Conservation (phyloP, 2,797 vertebrate genomes). For the Botia kubotai region DNA sequence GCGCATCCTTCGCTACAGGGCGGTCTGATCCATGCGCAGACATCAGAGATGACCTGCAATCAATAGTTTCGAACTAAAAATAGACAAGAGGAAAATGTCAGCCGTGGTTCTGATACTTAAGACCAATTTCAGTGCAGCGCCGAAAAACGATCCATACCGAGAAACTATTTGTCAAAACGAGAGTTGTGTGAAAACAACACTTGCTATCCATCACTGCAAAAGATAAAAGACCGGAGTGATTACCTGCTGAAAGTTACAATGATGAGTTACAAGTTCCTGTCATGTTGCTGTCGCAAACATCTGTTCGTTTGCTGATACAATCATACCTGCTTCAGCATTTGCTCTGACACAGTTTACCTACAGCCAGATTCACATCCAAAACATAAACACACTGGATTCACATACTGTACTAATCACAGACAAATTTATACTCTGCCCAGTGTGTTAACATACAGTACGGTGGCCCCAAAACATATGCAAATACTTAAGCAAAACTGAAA, state of each 20-base stretch:
- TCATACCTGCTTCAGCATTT: constrained; percentile 12
- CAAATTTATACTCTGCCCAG: neutral
- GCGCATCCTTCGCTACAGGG: constrained; percentile 35
- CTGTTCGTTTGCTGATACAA: neutral
- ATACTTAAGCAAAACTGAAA: neutral
- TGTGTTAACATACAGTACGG: neutral
- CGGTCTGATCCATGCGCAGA: constrained; percentile 32
- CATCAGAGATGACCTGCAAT: constrained; percentile 54
- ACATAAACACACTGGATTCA: neutral
- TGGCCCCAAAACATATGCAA: neutral
- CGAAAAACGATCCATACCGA: constrained; percentile 29
- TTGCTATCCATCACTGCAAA: constrained; percentile 68
- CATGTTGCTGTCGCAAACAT: constrained; percentile 4
- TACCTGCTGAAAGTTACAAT: constrained; percentile 58
- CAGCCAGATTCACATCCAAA: neutral
- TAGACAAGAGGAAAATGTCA: constrained; percentile 62
- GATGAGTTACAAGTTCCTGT: constrained; percentile 25
- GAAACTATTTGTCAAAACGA: constrained; percentile 31
- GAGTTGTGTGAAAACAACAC: constrained; percentile 6
- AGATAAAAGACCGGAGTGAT: constrained; percentile 79
- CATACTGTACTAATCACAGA: neutral
- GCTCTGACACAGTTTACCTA: neutral
- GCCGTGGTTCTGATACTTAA: constrained; percentile 50
- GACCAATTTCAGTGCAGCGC: constrained; percentile 47
- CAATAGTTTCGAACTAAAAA: constrained; percentile 54